Conservation (phyloP, 1,140 invertebrate genomes). For the Psilanteris sp. region DNA sequence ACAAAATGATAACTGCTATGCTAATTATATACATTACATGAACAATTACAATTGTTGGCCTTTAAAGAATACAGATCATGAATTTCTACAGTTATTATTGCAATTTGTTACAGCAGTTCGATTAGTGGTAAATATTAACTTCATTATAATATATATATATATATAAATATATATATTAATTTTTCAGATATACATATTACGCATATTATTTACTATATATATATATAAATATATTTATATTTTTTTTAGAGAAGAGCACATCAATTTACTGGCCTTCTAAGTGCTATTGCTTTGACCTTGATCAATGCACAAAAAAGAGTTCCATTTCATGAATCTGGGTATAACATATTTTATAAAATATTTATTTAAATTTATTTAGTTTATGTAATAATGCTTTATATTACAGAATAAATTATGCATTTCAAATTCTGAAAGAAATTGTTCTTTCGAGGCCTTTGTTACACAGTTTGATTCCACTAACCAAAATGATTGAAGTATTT, state of each 20-base stretch:
- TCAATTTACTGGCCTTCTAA: conserved; percentile 77
- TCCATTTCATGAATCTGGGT: conserved; percentile 54
- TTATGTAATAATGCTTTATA: conserved; percentile 11
- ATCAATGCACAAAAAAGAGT: conserved; percentile 68
- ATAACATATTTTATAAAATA: conserved; percentile 7
- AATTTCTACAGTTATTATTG: conserved; percentile 72
- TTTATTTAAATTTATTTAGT: conserved; percentile 14
- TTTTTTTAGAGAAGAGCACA: conserved; percentile 72
- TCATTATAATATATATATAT: neutral
- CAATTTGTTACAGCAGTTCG: conserved; percentile 71
- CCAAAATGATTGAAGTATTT: conserved; percentile 67
- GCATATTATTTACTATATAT: too few species aligned
- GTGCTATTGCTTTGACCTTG: conserved; percentile 68
- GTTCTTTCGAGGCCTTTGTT: conserved; percentile 73
- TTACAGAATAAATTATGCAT: conserved; percentile 70
- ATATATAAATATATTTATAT: conserved; percentile 4
- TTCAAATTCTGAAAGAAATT: conserved; percentile 73
- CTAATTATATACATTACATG: conserved; percentile 70
- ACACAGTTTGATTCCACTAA: conserved; percentile 66
- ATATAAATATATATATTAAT: conserved; percentile 4
- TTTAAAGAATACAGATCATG: conserved; percentile 66
- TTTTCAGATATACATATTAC: too few species aligned
- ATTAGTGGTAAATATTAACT: conserved; percentile 62
- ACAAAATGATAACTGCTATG: conserved; percentile 65
- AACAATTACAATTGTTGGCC: conserved; percentile 70